Conservation (phyloP, 1,140 invertebrate species). For the Lepidurus couesii region DNA sequence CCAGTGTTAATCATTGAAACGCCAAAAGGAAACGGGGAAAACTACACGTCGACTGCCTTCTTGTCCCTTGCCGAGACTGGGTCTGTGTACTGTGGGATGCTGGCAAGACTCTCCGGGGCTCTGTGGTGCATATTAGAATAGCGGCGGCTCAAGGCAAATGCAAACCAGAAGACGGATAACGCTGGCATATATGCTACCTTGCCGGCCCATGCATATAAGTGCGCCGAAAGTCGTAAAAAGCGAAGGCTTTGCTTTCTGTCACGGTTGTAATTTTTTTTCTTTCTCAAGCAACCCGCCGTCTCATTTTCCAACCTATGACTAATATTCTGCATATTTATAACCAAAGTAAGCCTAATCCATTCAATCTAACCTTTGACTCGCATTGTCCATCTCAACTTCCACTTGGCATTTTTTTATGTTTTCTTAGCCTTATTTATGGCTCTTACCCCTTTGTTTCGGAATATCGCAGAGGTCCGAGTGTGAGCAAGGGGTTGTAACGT, state of each 20-base stretch:
- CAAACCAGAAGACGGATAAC: slow-evolving; percentile 18
- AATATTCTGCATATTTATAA: slow-evolving; percentile 17
- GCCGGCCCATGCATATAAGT: neutral
- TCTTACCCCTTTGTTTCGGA: slow-evolving; percentile 1
- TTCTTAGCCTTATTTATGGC: neutral
- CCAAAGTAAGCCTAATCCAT: slow-evolving; percentile 9
- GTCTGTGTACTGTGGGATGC: slow-evolving; percentile 15
- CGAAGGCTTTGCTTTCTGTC: slow-evolving; percentile 15
- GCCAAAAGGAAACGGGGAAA: neutral
- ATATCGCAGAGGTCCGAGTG: neutral
- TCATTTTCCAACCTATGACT: neutral
- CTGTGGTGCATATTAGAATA: slow-evolving; percentile 18
- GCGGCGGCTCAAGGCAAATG: slow-evolving; percentile 2
- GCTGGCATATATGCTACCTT: slow-evolving; percentile 18
- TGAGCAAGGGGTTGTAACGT: neutral
- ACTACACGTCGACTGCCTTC: slow-evolving; percentile 20
- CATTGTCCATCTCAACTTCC: slow-evolving; percentile 14
- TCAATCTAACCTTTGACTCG: slow-evolving; percentile 9
- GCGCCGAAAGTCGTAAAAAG: slow-evolving; percentile 21
- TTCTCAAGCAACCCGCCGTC: neutral
- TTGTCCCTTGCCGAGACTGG: slow-evolving; percentile 6
- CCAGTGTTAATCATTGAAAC: slow-evolving; percentile 19
- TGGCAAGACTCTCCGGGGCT: neutral
- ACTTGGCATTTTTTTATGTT: neutral
- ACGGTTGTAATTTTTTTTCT: slow-evolving; percentile 12